Conservation (phyloP, 2,797 vertebrate species). For the Glyptemys insculpta region DNA sequence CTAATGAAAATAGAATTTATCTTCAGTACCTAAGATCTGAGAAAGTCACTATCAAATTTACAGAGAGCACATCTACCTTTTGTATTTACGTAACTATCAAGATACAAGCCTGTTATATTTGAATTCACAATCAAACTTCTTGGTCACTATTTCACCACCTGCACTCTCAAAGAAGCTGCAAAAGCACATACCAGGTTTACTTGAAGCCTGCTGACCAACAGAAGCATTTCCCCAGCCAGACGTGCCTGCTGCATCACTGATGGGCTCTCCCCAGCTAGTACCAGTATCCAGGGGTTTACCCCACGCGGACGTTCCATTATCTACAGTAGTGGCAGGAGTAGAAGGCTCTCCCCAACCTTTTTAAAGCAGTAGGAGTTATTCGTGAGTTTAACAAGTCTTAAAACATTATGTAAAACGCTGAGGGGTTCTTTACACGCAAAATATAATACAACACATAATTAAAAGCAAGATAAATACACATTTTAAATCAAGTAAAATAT, state of each 20-base stretch:
- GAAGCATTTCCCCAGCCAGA: constrained; percentile 87
- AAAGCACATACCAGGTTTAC: constrained; percentile 88
- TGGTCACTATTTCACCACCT: rapidly evolving
- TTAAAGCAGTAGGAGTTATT: constrained; percentile 63
- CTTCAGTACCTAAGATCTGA: neutral
- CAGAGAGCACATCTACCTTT: neutral
- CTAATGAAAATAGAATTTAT: neutral
- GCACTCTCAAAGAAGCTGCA: rapidly evolving
- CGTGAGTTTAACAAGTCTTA: constrained; percentile 1
- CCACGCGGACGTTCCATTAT: constrained; percentile 97
- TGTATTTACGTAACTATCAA: neutral
- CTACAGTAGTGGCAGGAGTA: constrained; percentile 89
- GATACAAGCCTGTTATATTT: neutral
- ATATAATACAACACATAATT: neutral
- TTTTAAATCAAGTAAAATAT: neutral
- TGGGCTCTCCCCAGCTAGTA: constrained; percentile 89
- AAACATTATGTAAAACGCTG: constrained; percentile 14
- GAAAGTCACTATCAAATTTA: neutral
- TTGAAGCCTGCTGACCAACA: constrained; percentile 87
- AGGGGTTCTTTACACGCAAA: neutral
- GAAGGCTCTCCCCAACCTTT: constrained; percentile 93
- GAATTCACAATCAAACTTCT: neutral
- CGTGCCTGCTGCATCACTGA: constrained; percentile 80
- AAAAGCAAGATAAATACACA: neutral
- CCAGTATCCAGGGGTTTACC: constrained; percentile 92